Percentiles rank a stretch among this genome's conserved stretches.
phyloP scores from a whole-genome alignment of 2,888 invertebrate species.

The Vesta saturnalis region DNA sequence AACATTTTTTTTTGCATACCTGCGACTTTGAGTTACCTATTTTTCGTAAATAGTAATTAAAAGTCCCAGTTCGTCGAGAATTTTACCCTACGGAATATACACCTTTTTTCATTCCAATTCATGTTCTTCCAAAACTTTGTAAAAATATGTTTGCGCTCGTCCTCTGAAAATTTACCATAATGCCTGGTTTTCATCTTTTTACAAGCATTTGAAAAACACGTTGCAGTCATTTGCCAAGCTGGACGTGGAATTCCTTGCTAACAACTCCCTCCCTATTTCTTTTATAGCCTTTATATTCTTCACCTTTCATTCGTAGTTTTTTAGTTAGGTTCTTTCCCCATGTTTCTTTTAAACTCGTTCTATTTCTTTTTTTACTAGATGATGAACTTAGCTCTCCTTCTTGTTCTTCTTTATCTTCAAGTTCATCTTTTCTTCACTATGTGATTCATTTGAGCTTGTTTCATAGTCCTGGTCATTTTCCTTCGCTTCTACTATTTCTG shows the following conservation, averaged over 20 bases:
- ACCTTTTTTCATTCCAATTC: constrained; percentile 3
- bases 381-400: neutral
- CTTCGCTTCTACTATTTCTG: too few species aligned
- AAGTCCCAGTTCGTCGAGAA: neutral
- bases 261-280: neutral
- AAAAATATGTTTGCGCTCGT: neutral
- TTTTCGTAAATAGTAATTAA: constrained; percentile 3
- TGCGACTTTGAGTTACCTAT: neutral
- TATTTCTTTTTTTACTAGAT: neutral
- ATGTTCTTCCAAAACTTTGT: neutral
- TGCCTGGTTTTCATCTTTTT: neutral
- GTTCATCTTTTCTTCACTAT: too few species aligned
- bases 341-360: neutral
- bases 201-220: neutral
- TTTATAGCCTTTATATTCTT: neutral
- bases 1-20: too few species aligned
- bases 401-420: neutral
- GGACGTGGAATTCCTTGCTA: neutral
- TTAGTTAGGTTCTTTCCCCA: constrained; percentile 2
- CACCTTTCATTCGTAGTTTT: neutral
- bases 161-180: neutral
- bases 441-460: too few species aligned
- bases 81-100: neutral
- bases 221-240: neutral
- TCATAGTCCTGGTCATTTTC: too few species aligned